Evolutionary conservation across 2,797 vertebrate genomes (phyloP).

Genomic region (Brachyrhaphis roseni): DNA sequence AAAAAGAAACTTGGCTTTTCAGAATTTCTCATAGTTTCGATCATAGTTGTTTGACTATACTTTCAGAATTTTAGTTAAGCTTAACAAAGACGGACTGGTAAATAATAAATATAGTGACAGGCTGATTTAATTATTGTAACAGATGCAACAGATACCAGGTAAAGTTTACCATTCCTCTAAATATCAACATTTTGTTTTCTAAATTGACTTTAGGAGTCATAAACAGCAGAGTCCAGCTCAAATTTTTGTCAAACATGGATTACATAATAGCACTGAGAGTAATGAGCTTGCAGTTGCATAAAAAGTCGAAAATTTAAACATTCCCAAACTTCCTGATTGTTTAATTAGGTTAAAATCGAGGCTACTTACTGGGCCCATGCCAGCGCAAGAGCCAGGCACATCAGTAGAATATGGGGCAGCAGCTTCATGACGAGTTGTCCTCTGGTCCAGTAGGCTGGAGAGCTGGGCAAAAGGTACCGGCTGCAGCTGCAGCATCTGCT

Average conservation of each 20-base stretch:
- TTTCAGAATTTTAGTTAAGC: background rate
- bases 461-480: slow-evolving; percentile 22
- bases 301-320: background rate
- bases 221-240: background rate
- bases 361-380: slow-evolving; percentile 59
- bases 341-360: background rate
- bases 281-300: background rate
- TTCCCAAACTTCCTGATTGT: background rate
- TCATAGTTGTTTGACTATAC: background rate
- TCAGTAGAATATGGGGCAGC: slow-evolving; percentile 49
- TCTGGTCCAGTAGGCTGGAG: slow-evolving; percentile 25
- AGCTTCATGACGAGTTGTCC: slow-evolving; percentile 70
- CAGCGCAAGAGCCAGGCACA: slow-evolving; percentile 65
- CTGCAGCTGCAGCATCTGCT: slow-evolving; percentile 14
- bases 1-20: background rate
- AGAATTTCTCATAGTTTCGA: background rate
- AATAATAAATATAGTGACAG: background rate
- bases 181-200: background rate
- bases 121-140: background rate
- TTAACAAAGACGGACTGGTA: background rate
- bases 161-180: background rate
- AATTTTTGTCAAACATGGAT: slow-evolving; percentile 1
- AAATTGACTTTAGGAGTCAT: background rate
- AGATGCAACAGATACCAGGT: background rate
- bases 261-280: background rate